Percentiles rank a stretch among this genome's conserved stretches.
phyloP scores from a whole-genome alignment of 1,140 invertebrate species.

The Planococcus citri region DNA sequence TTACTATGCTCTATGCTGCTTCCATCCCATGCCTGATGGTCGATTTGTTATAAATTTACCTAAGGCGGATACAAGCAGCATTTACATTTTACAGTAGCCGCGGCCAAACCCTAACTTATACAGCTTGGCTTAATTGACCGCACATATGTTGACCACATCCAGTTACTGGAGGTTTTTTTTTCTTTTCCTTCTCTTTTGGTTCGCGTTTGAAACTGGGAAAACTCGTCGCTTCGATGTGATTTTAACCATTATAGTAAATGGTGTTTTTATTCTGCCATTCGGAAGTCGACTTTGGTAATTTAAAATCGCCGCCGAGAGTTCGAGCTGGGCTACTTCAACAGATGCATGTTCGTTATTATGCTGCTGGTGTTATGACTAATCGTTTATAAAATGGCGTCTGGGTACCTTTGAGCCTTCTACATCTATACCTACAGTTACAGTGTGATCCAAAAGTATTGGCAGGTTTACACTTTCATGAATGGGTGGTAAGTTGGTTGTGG shows the following conservation, averaged over 20 bases:
- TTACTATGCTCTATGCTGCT: too few species aligned
- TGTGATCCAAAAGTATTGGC: too few species aligned
- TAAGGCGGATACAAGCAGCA: background rate
- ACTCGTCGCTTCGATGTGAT: too few species aligned
- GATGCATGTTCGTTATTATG: too few species aligned
- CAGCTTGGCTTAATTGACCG: background rate
- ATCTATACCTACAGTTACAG: too few species aligned
- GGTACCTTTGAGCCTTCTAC: too few species aligned
- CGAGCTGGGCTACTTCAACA: too few species aligned
- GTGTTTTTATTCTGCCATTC: background rate
- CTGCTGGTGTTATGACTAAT: too few species aligned
- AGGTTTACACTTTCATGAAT: too few species aligned
- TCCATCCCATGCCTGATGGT: background rate
- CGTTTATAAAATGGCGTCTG: too few species aligned
- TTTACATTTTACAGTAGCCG: constrained; percentile 3
- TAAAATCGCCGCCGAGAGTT: background rate
- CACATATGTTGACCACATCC: background rate
- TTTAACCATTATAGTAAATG: background rate
- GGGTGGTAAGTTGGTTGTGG: too few species aligned
- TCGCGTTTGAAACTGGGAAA: background rate
- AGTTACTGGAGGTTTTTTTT: background rate
- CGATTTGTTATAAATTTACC: background rate
- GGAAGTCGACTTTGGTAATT: background rate
- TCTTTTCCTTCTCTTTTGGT: background rate
- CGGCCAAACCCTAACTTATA: background rate